Evolutionary conservation across 2,113 vertebrate species (phyloP).

Genomic region (Muntiacus muntjak): DNA sequence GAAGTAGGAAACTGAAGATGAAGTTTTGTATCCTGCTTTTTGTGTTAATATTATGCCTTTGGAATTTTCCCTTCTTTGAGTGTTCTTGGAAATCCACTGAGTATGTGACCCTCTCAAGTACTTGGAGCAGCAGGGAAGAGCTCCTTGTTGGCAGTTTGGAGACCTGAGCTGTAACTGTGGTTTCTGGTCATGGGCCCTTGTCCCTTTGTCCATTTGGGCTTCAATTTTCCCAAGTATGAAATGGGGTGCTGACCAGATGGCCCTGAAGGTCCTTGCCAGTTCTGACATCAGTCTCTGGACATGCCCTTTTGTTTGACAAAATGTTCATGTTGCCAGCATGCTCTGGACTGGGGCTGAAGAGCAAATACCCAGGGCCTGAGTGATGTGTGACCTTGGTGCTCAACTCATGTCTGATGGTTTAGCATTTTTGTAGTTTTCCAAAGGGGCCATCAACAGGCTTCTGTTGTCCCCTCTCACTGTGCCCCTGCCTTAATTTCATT

Average conservation of each 20-base stretch:
- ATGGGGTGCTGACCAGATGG: not conserved
- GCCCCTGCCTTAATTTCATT: not conserved
- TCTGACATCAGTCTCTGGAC: not conserved
- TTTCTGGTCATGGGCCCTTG: not conserved
- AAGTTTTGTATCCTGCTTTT: not conserved
- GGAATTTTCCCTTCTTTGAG: not conserved
- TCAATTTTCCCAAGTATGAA: not conserved
- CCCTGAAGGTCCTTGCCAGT: not conserved
- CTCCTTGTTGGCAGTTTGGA: not conserved
- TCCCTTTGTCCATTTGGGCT: not conserved
- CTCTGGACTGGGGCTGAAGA: not conserved
- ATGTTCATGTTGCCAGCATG: not conserved
- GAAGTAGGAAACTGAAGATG: not conserved
- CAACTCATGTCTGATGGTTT: not conserved
- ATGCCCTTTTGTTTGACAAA: not conserved
- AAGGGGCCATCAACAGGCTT: not conserved
- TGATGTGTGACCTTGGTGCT: not conserved
- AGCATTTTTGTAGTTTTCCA: not conserved
- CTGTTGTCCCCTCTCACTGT: accelerated
- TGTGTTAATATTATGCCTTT: not conserved
- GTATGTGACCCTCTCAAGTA: not conserved
- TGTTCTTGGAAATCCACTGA: not conserved
- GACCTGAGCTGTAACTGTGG: not conserved
- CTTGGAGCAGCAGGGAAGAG: not conserved
- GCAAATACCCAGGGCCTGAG: not conserved